Percentiles rank a stretch among this genome's conserved stretches.
These are phyloP conservation scores for Phrynocephalus forsythii DNA, from an alignment of 2,797 vertebrate species.

Conservation along the genomic window DNA sequence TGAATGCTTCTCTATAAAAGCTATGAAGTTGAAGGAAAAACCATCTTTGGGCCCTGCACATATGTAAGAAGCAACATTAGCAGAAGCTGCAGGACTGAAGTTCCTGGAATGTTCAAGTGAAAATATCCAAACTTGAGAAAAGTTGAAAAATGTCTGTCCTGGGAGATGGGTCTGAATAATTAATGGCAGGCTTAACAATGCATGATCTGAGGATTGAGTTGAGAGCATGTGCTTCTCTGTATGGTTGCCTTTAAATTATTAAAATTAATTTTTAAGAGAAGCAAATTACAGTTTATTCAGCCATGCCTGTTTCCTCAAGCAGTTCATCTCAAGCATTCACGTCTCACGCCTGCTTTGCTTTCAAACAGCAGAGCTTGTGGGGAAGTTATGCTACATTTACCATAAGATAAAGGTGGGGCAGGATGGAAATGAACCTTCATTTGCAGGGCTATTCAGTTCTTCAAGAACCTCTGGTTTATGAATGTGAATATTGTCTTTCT, in stretches of 20 bases:
- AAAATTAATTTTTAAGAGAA: conserved; percentile 5
- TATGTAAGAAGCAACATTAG: background rate
- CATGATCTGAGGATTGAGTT: background rate
- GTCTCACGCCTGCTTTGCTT: background rate
- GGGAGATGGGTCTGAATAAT: conserved; percentile 24
- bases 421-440: background rate
- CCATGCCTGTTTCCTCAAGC: background rate
- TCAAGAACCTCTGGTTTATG: no score
- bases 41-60: background rate
- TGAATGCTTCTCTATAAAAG: background rate
- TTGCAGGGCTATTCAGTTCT: no score
- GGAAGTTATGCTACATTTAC: background rate
- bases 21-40: background rate
- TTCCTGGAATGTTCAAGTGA: background rate
- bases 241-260: conserved; percentile 1
- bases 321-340: conserved; percentile 10
- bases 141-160: conserved; percentile 26
- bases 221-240: background rate
- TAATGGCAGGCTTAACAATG: conserved; percentile 9
- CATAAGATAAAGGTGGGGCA: background rate
- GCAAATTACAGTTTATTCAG: conserved; percentile 13
- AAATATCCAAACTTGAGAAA: conserved; percentile 9
- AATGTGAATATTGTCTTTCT: no score
- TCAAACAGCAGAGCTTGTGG: background rate
- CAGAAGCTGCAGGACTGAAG: background rate